These are phyloP conservation scores for Heteractis magnifica DNA, from an alignment of 92 coral and sea anemone genomes.

Conservation along the genomic window DNA sequence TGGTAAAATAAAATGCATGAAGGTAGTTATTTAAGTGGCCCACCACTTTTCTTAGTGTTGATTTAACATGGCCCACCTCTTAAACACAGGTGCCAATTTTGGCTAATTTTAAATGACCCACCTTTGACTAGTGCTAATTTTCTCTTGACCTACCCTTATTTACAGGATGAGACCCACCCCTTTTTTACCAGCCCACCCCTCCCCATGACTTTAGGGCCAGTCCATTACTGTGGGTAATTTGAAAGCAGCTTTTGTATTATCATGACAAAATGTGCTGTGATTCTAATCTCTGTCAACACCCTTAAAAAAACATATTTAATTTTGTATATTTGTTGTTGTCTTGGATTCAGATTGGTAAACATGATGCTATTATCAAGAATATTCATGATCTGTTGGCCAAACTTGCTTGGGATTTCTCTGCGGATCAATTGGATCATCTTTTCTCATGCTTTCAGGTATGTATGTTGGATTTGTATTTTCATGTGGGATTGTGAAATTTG, in stretches of 20 bases:
- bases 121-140: too few species aligned
- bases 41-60: too few species aligned
- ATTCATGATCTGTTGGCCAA: constrained; percentile 95
- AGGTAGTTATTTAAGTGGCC: too few species aligned
- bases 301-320: not conserved
- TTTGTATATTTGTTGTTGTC: not conserved
- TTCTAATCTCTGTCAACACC: too few species aligned
- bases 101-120: too few species aligned
- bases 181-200: not conserved
- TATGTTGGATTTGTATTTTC: not conserved
- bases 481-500: too few species aligned
- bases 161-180: not conserved
- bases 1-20: too few species aligned
- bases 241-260: not conserved
- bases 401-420: constrained; percentile 98
- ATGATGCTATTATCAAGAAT: constrained; percentile 96
- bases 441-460: constrained; percentile 94
- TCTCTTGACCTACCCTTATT: too few species aligned
- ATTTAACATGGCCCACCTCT: too few species aligned
- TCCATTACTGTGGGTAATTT: not conserved
- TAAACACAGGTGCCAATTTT: too few species aligned
- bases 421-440: constrained; percentile 95
- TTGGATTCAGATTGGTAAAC: constrained; percentile 87
- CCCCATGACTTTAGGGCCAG: too few species aligned
- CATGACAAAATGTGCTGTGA: not conserved